A percentile compares a stretch with the other conserved stretches of the same genome.
Conservation (phyloP, 2,888 invertebrate species). For the Leucania comma region DNA sequence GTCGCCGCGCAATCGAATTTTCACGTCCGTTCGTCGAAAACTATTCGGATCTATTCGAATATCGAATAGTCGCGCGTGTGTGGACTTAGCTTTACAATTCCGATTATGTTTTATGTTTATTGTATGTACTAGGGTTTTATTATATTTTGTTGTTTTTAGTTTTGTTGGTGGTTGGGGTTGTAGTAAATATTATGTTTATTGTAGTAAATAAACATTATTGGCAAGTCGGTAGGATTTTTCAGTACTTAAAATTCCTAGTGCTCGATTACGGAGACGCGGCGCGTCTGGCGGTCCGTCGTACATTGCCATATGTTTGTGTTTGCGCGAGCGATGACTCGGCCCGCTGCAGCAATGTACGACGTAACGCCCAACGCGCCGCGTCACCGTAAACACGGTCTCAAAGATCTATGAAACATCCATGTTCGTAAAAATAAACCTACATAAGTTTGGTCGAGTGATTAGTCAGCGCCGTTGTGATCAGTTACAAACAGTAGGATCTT, state of each 20-base stretch:
- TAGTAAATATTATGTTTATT: neutral
- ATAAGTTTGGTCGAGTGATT: too few relatives aligned
- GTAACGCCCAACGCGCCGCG: too few relatives aligned
- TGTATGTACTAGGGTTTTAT: slow-evolving; percentile 8
- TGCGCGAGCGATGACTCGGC: too few relatives aligned
- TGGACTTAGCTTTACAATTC: slow-evolving; percentile 40
- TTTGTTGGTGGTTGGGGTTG: neutral
- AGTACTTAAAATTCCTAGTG: neutral
- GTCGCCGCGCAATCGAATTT: slow-evolving; percentile 75
- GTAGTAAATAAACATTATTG: neutral
- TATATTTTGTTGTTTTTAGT: slow-evolving; percentile 15
- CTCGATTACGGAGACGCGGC: too few relatives aligned
- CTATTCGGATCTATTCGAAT: slow-evolving; percentile 64
- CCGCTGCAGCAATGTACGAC: too few relatives aligned
- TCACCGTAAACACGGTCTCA: too few relatives aligned
- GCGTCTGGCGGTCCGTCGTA: too few relatives aligned
- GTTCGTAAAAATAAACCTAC: too few relatives aligned
- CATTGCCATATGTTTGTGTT: too few relatives aligned
- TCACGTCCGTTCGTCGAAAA: slow-evolving; percentile 65
- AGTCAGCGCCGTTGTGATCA: too few relatives aligned
- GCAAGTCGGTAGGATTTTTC: neutral
- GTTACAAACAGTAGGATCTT: too few relatives aligned
- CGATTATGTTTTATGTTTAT: slow-evolving; percentile 37
- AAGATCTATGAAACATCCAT: too few relatives aligned
- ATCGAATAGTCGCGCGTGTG: slow-evolving; percentile 54